Conservation (phyloP, 2,113 vertebrate genomes). For the Tenrec ecaudatus region DNA sequence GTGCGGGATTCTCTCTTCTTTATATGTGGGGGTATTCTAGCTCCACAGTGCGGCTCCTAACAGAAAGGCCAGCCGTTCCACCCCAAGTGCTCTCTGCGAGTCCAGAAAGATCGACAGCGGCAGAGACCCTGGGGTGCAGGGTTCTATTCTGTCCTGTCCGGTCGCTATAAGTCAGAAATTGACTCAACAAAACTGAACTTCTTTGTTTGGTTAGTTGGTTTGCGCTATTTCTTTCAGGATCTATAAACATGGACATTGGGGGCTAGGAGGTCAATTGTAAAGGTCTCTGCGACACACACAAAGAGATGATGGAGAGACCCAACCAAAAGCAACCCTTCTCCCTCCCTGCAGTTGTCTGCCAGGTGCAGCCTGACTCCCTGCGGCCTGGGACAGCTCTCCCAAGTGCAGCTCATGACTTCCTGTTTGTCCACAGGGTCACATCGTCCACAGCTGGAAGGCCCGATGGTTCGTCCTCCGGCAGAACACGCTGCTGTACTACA, state of each 20-base stretch:
- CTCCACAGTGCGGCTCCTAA: neutral
- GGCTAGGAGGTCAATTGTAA: neutral
- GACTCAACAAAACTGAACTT: too few species aligned
- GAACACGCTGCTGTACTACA: constrained; percentile 96
- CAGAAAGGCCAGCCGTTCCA: neutral
- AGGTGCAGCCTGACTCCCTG: neutral
- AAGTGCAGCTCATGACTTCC: constrained; percentile 34
- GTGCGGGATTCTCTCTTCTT: neutral
- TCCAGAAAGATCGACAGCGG: neutral
- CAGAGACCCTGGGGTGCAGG: neutral
- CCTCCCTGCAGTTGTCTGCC: neutral
- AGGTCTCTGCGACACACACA: neutral
- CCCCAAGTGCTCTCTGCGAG: neutral
- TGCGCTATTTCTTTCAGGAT: constrained; percentile 47
- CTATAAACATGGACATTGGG: neutral
- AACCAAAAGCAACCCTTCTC: neutral
- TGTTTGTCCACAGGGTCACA: constrained; percentile 90
- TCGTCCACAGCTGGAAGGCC: constrained; percentile 97
- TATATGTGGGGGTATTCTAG: neutral
- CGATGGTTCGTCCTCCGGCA: constrained; percentile 95
- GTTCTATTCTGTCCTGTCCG: neutral
- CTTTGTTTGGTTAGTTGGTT: too few species aligned
- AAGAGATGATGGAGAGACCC: neutral
- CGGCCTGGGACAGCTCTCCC: neutral
- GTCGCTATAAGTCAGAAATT: neutral